Evolutionary conservation across 2,113 vertebrate species (phyloP).

Genomic region (Proteles cristata): DNA sequence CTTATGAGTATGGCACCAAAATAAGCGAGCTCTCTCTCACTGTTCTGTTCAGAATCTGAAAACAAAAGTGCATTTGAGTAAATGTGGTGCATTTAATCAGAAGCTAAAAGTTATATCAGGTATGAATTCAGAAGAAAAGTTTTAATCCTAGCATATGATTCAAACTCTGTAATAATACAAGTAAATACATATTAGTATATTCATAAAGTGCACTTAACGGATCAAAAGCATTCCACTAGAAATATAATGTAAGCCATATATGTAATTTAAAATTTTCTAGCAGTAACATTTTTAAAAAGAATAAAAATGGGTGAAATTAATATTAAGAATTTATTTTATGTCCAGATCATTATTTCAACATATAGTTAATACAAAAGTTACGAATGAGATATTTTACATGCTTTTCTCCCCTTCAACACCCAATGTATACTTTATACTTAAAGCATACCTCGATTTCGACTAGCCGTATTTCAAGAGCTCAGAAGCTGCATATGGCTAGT

Average conservation of each 20-base stretch:
- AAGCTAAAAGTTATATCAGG: neutral
- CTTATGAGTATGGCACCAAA: conserved; percentile 10
- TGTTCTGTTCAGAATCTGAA: neutral
- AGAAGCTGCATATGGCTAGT: neutral
- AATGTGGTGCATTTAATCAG: conserved; percentile 26
- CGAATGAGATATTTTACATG: neutral
- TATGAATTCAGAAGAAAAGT: conserved; percentile 36
- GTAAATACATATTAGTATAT: neutral
- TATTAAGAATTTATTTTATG: conserved; percentile 22
- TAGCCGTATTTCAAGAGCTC: neutral
- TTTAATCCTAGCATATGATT: neutral
- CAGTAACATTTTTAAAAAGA: neutral
- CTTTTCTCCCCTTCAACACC: neutral
- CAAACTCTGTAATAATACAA: neutral
- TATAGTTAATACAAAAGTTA: neutral
- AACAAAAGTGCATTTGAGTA: neutral
- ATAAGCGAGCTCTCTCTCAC: conserved; percentile 38
- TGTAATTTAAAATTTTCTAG: neutral
- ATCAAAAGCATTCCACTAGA: neutral
- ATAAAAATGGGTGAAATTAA: neutral
- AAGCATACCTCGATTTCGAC: neutral
- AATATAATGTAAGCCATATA: neutral
- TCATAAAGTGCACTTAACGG: neutral
- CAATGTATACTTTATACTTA: neutral
- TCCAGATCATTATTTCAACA: neutral